Evolutionary conservation across 2,888 invertebrate species (phyloP), one percentile per base, ranked within the genome.

Genomic region (Biston betularia): DNA sequence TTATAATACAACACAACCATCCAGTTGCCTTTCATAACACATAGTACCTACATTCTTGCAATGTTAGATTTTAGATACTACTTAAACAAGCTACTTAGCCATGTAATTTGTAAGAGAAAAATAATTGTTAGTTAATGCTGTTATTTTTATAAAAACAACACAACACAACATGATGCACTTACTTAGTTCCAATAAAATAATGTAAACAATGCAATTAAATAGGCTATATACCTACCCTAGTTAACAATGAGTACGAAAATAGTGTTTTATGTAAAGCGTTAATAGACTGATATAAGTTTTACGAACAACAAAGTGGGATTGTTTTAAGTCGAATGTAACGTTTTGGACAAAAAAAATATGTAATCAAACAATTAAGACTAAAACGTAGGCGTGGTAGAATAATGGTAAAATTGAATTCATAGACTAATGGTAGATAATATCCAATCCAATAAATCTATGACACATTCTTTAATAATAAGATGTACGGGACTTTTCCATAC

Each of bases 231-330:
- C n/a, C n/a, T n/a, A n/a, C 38, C 38, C 6, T 44, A 48, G 11
- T 24, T 48, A 46, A 46, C n/a, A n/a, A 15, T 9, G 46, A 15
- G 46, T 42, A 35, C 50, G 44, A 24, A 38, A 11, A 46, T 46
- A 4, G 2, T 34, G 0, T 34, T n/a, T 34, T 6, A 33, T n/a
- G 34, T 50, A 35, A 38, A 45, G 46, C 33, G 48, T 55, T 38
- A 44, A 42, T 65, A 59, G 54, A 65, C 58, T 59, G 54, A 59
- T 52, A 48, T 57, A 57, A 45, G 56, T 50, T 60, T 45, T 45
- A 45, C n/a, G 3, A 52, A 15, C 24, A 52, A 45, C 12, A 24
- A 15, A 24, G 33, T 63, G 56, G 15, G 44, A 62, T 48, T 40
- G 48, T 38, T 38, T 0, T 24, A 5, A 24, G 46, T 46, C 3